phyloP scores from a whole-genome alignment of 2,888 invertebrate species.

The Tipula unca region DNA sequence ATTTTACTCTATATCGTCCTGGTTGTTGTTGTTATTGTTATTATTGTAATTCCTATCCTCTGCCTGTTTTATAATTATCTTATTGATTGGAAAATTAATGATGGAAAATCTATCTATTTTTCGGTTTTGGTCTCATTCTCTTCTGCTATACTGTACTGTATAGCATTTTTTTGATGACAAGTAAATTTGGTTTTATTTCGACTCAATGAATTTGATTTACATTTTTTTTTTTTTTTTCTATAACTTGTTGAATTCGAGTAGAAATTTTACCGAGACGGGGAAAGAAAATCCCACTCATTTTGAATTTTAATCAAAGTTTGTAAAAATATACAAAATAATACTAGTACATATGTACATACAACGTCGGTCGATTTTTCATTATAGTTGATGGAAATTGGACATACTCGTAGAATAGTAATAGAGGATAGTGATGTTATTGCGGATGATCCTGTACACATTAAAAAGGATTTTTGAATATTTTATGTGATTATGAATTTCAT shows the following conservation, averaged over 20 bases:
- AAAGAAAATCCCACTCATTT: not conserved
- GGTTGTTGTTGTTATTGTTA: not conserved
- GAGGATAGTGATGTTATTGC: not conserved
- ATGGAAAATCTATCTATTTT: slow-evolving; percentile 14
- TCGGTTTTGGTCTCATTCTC: not conserved
- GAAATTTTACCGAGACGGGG: not conserved
- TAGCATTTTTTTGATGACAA: not conserved
- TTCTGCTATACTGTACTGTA: not conserved
- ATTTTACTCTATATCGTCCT: not conserved
- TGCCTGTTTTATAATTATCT: not conserved
- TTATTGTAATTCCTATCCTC: not conserved
- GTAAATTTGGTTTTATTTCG: slow-evolving; percentile 8
- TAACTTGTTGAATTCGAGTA: not conserved
- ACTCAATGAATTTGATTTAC: not conserved
- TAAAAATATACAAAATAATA: not conserved
- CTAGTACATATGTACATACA: not conserved
- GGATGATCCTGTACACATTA: not conserved
- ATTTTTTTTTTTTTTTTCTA: not conserved
- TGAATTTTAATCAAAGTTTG: not conserved
- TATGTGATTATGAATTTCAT: not conserved
- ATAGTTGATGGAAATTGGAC: not conserved
- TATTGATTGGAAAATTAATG: slow-evolving; percentile 14
- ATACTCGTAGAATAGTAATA: not conserved
- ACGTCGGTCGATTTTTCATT: slow-evolving; percentile 9
- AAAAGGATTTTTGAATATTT: not conserved